phyloP scores from a whole-genome alignment of 2,797 vertebrate species.

The Enteromius afrohamiltoni region DNA sequence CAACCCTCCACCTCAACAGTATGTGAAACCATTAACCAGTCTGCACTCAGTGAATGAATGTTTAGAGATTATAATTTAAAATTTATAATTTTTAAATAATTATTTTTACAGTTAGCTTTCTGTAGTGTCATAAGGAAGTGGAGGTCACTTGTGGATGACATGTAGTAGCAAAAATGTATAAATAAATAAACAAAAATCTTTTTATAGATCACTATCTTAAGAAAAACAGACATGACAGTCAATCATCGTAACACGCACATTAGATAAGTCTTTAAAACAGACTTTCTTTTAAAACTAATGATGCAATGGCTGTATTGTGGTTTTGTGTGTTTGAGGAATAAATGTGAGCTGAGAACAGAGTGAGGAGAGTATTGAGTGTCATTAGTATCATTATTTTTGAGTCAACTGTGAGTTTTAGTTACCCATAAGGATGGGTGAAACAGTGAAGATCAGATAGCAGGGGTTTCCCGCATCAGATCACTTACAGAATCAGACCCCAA shows the following conservation, averaged over 20 bases:
- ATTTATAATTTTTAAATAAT: not conserved
- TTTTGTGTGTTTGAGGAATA: conserved; percentile 2
- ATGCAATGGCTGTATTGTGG: conserved; percentile 12
- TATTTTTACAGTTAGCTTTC: not conserved
- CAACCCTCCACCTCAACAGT: conserved; percentile 2
- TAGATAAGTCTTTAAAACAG: not conserved
- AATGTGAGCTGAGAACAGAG: conserved; percentile 30
- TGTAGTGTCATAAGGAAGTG: not conserved
- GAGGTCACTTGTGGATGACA: not conserved
- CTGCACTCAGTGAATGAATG: not conserved
- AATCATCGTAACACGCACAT: not conserved
- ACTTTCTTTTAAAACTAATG: conserved; percentile 1
- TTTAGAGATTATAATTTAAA: not conserved
- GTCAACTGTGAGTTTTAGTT: conserved; percentile 42
- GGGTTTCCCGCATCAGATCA: conserved; percentile 50
- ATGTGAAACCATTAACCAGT: not conserved
- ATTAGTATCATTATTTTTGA: conserved; percentile 45
- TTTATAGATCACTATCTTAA: too few relatives aligned
- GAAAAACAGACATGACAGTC: too few relatives aligned
- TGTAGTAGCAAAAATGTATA: not conserved
- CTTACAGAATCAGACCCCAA: conserved; percentile 41
- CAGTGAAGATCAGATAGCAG: conserved; percentile 39
- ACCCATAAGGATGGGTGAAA: conserved; percentile 33
- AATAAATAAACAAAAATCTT: not conserved
- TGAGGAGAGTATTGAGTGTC: conserved; percentile 16